Base-by-base conservation (phyloP, 2,888 invertebrate species). In the Odontothrips loti region DNA sequence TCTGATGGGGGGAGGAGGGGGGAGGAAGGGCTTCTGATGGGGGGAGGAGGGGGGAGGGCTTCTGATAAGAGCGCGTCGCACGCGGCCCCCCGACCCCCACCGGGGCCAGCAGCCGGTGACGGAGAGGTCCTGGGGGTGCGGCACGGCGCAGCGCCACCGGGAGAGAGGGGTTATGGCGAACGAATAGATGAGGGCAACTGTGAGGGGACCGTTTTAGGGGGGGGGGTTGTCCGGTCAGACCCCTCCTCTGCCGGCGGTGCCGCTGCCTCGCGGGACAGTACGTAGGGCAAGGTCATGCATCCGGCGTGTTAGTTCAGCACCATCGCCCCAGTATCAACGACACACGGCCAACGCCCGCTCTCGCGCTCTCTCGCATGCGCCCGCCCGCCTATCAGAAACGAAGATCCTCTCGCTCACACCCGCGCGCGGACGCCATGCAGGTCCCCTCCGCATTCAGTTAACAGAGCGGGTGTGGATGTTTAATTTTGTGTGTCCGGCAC, bases 241-340 rank as follows among this genome's bases (percentile, higher is more conserved):
- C 34, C 2, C 3, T 2, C 34, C 34, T 43, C 34, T 43, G 34
- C 34, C 34, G 58, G 51, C 3, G 4, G 4, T 51, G 51, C 51
- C 51, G 15, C 58, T 15, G 2, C 58, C 58, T 17, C 58, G 58
- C 6, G 58, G 58, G 58, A 15, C 58, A 17, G 20, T 15, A 58
- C 58, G 15, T 58, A 58, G 58, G 58, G 58, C 58, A 58, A 58
- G 58, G 58, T 58, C 58, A 58, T 58, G 58, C 58, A 58, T 51
- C 51, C 51, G 20, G 17, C 34, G 34, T 43, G 34, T 43, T 43
- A 43, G 34, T 43, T 43, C 34, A 6, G 34, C 34, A 43, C 34
- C 34, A 43, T 43, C 34, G 34, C 34, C 34, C 34, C 6, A 2
- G 34, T 43, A 43, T 43, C 34, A 43, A 43, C 34, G 34, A 43